A percentile compares a stretch with the other conserved stretches of the same genome.
These are phyloP conservation scores for Plagiodera versicolora DNA, from an alignment of 2,888 invertebrate species.

Conservation along the genomic window DNA sequence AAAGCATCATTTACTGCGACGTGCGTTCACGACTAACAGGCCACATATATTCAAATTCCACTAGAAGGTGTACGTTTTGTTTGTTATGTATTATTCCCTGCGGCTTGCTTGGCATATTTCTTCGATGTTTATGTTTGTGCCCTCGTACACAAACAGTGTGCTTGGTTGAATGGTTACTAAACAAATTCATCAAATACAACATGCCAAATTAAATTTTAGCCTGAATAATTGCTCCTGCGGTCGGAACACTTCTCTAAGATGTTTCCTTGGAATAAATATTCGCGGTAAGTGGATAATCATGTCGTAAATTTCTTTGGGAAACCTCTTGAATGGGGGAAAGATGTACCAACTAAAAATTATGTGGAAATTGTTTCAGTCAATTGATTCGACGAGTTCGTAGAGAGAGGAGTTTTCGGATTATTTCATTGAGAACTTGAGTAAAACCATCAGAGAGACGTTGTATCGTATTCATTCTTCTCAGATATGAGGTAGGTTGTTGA, in stretches of 20 bases:
- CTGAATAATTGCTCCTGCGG: not conserved
- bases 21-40: not conserved
- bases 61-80: not conserved
- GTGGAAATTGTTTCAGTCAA: too few relatives aligned
- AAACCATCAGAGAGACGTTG: too few relatives aligned
- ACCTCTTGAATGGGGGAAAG: not conserved
- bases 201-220: not conserved
- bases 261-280: not conserved
- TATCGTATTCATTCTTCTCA: too few relatives aligned
- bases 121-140: not conserved
- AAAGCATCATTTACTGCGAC: not conserved
- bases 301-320: not conserved
- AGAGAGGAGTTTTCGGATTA: too few relatives aligned
- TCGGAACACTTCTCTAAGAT: not conserved
- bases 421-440: too few relatives aligned
- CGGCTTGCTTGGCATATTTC: not conserved
- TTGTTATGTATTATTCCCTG: slow-evolving; percentile 1
- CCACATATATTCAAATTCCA: not conserved
- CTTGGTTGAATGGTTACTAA: not conserved
- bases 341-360: too few relatives aligned
- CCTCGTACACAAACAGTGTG: not conserved
- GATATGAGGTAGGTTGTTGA: too few relatives aligned
- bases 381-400: too few relatives aligned
- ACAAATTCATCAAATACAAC: not conserved
- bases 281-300: not conserved